Evolutionary conservation across 2,888 invertebrate species (phyloP).

Genomic region (Cinara cedri): DNA sequence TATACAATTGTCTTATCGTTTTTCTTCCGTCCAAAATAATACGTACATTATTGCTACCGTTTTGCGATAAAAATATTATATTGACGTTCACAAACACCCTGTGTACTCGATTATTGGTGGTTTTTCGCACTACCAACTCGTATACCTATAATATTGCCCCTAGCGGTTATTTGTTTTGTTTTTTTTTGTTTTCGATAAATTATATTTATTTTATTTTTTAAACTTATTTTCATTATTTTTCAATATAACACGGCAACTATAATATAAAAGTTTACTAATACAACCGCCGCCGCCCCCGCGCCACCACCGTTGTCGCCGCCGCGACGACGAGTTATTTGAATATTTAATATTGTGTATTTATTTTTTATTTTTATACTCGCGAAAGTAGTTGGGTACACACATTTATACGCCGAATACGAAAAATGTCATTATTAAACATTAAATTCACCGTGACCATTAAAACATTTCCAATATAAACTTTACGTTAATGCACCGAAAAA

Average conservation of each 20-base stretch:
- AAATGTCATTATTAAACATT: conserved; percentile 47
- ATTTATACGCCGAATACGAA: conserved; percentile 31
- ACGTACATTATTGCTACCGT: too few relatives aligned
- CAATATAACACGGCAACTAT: not conserved
- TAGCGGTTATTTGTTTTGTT: too few relatives aligned
- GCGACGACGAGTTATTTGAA: conserved; percentile 6
- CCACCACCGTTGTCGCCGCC: too few relatives aligned
- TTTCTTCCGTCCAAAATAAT: too few relatives aligned
- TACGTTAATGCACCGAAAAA: conserved; percentile 30
- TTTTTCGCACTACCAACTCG: too few relatives aligned
- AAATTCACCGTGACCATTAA: conserved; percentile 52
- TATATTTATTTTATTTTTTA: not conserved
- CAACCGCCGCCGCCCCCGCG: not conserved
- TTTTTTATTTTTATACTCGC: not conserved
- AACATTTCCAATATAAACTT: conserved; percentile 54
- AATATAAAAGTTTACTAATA: conserved; percentile 4
- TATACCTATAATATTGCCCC: too few relatives aligned
- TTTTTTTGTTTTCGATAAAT: too few relatives aligned
- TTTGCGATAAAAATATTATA: too few relatives aligned
- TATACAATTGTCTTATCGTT: too few relatives aligned
- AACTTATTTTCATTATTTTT: conserved; percentile 17
- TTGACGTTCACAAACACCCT: too few relatives aligned
- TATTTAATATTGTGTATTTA: conserved; percentile 37
- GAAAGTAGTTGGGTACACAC: conserved; percentile 25
- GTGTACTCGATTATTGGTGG: too few relatives aligned